phyloP scores from a whole-genome alignment of 2,113 vertebrate genomes.

The Oryzias curvinotus region DNA sequence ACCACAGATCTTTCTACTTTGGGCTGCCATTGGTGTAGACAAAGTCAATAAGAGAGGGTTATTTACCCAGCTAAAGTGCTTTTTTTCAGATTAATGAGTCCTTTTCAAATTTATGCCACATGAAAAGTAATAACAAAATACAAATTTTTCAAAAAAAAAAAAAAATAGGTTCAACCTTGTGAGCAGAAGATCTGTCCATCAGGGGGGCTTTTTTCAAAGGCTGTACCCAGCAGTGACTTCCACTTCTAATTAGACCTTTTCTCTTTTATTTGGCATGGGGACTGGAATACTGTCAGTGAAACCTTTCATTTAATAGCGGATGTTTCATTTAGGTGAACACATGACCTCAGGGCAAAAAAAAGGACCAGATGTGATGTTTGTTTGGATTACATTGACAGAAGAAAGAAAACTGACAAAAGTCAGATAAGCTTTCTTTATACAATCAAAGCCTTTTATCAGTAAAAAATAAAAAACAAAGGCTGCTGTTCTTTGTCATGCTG shows the following conservation, averaged over 20 bases:
- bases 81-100: slow-evolving; percentile 20
- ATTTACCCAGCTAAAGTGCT: slow-evolving; percentile 45
- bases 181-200: slow-evolving; percentile 21
- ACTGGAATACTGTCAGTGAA: slow-evolving; percentile 12
- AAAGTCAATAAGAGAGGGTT: slow-evolving; percentile 42
- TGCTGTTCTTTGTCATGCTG: not conserved
- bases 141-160: slow-evolving; percentile 3
- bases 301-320: slow-evolving; percentile 1
- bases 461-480: not conserved
- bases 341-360: no score
- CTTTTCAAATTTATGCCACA: slow-evolving; percentile 4
- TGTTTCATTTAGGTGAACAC: no score
- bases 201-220: slow-evolving; percentile 3
- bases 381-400: slow-evolving; percentile 1
- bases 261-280: slow-evolving; percentile 10
- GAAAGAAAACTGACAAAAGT: not conserved
- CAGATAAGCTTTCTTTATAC: not conserved
- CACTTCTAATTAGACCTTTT: slow-evolving; percentile 26
- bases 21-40: slow-evolving; percentile 58
- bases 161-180: slow-evolving; percentile 21
- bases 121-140: slow-evolving; percentile 6
- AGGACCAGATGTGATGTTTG: not conserved
- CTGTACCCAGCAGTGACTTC: slow-evolving; percentile 20
- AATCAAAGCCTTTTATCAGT: not conserved
- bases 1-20: slow-evolving; percentile 22